Base-by-base conservation (phyloP, 2,113 vertebrate species). In the Otocyon megalotis region DNA sequence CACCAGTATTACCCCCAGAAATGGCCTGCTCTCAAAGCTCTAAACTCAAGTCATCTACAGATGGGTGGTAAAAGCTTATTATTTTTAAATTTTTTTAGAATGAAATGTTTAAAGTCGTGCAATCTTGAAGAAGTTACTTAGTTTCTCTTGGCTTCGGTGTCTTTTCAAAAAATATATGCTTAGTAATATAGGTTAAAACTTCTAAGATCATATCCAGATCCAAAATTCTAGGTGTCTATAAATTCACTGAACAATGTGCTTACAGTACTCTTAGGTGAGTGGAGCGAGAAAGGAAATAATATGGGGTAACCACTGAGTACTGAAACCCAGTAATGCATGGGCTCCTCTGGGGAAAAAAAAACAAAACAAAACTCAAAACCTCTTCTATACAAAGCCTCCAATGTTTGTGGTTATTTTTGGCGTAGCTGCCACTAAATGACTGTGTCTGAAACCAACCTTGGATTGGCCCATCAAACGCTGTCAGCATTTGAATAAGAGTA, bases 1-100 rank as follows among this genome's bases (percentile, higher is more conserved):
- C 32, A 28, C 87, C 93, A 98, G 82, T 48, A 94, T 63, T 71
- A 84, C 97, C 83, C 95, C 84, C 98, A 97, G 71, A 98, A 98
- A 98, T 97, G 56, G 74, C n/a, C 50, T 69, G 63, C 35, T 97
- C 63, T 62, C 88, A 94, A 88, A 80, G 80, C 60, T 74, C 86
- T 84, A 96, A 97, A 96, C 71, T 65, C n/a, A 35, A 96, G 19
- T 13, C 88, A 86, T 97, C 94, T 94, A 96, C 50, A 97, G 71
- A 98, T 97, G 80, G 60, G 22, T 97, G 93, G 96, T 43, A 50
- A 93, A 90, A 77, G 97, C 86, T 98, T 92, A 90, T 43, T 98
- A 97, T 67, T 67, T 69, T 69, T 20, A n/a, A 69, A 35, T 10
- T 20, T 35, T 35, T 69, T 69, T 10, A 35, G 19, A 69, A 35